Conservation (phyloP, 1,140 invertebrate genomes). For the Hetaerina americana region DNA sequence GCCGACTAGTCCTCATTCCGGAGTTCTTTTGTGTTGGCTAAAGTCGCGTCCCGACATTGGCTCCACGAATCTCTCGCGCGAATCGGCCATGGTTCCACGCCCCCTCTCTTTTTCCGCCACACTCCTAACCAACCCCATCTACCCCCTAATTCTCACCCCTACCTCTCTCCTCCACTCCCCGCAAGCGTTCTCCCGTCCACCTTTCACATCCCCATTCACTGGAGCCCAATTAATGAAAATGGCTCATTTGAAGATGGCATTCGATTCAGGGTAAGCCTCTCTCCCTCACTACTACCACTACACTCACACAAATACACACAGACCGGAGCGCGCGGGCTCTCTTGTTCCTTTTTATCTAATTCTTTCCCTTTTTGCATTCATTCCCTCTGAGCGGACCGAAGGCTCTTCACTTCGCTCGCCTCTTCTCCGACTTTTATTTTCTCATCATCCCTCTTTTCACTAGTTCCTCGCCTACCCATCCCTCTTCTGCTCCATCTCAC, state of each 20-base stretch:
- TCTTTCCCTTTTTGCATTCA: neutral
- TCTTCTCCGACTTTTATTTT: neutral
- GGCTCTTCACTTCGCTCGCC: neutral
- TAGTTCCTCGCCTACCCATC: too few relatives aligned
- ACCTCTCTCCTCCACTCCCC: neutral
- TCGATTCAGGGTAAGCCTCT: neutral
- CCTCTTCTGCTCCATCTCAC: too few relatives aligned
- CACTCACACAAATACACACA: too few relatives aligned
- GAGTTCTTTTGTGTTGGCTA: too few relatives aligned
- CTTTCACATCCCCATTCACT: neutral
- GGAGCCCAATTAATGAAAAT: neutral
- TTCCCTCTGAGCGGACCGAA: neutral
- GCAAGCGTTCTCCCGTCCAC: neutral
- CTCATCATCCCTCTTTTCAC: neutral
- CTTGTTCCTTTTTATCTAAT: neutral
- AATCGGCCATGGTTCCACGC: too few relatives aligned
- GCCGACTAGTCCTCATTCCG: too few relatives aligned
- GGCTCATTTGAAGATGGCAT: neutral
- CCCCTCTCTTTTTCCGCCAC: too few relatives aligned
- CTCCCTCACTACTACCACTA: neutral
- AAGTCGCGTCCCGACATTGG: too few relatives aligned
- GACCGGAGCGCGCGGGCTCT: too few relatives aligned
- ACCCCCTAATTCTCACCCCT: neutral
- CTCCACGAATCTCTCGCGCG: too few relatives aligned
- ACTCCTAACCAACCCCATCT: neutral